Percentiles rank a stretch among this genome's conserved stretches.
phyloP scores from a whole-genome alignment of 2,888 invertebrate species.

The Sericinus montela region DNA sequence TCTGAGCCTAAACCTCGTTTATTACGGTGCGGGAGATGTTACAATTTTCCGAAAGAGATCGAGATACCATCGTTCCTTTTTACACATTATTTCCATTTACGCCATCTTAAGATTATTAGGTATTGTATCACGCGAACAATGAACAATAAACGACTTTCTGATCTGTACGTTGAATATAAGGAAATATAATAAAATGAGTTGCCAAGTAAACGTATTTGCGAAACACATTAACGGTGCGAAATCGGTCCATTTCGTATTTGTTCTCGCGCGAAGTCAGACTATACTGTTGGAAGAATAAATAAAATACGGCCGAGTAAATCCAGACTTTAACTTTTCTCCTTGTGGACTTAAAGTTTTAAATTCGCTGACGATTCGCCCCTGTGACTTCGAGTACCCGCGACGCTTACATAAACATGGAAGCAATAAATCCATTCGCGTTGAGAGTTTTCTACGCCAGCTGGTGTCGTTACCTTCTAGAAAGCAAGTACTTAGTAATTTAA shows the following conservation, averaged over 20 bases:
- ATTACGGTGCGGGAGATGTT: too few species aligned
- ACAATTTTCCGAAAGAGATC: too few species aligned
- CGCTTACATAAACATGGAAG: conserved; percentile 18
- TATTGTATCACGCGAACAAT: too few species aligned
- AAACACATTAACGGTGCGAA: neutral
- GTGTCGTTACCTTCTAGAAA: conserved; percentile 3
- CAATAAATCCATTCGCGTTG: conserved; percentile 12
- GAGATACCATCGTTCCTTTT: too few species aligned
- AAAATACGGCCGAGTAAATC: conserved; percentile 14
- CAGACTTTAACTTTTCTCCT: conserved; percentile 14
- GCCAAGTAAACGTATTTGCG: neutral
- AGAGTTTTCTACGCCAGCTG: conserved; percentile 1
- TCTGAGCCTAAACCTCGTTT: too few species aligned
- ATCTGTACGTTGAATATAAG: too few species aligned
- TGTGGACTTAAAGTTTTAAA: conserved; percentile 15
- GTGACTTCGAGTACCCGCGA: neutral
- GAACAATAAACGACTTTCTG: too few species aligned
- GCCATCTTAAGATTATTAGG: too few species aligned
- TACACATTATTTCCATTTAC: too few species aligned
- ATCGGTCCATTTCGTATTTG: conserved; percentile 7
- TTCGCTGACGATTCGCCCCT: conserved; percentile 9
- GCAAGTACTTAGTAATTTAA: conserved; percentile 5
- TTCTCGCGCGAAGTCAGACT: neutral
- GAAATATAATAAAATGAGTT: neutral
- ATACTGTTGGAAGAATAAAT: conserved; percentile 10